These are phyloP conservation scores for Orchestia grillus DNA, from an alignment of 1,140 invertebrate species.

Conservation along the genomic window DNA sequence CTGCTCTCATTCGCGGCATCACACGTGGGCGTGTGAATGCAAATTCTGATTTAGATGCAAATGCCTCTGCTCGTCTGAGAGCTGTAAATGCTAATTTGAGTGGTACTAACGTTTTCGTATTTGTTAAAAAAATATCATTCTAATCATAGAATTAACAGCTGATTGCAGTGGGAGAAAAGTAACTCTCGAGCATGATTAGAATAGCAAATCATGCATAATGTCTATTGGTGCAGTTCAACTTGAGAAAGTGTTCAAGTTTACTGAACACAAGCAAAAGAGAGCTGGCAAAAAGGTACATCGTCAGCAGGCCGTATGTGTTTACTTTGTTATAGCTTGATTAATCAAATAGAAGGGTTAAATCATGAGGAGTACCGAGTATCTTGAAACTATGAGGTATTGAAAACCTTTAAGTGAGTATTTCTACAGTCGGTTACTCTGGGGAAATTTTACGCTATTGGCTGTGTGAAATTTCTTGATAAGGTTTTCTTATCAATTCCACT, in stretches of 20 bases:
- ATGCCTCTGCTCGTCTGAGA: background rate
- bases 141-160: background rate
- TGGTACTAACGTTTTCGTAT: background rate
- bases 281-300: background rate
- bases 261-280: background rate
- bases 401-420: background rate
- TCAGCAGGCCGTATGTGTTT: background rate
- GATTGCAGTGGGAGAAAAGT: background rate
- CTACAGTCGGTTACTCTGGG: background rate
- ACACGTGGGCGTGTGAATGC: constrained; percentile 4
- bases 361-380: background rate
- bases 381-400: background rate
- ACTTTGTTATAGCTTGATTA: background rate
- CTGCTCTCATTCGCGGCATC: background rate
- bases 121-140: background rate
- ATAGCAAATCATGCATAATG: background rate
- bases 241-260: background rate
- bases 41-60: constrained; percentile 10
- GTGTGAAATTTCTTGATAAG: background rate
- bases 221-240: background rate
- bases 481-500: background rate
- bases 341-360: background rate
- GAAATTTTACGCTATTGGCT: background rate
- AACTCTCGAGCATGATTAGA: background rate
- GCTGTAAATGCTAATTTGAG: constrained; percentile 1